These are phyloP conservation scores for Ardeotis arabs DNA, from an alignment of 2,113 vertebrate genomes.

Conservation along the genomic window DNA sequence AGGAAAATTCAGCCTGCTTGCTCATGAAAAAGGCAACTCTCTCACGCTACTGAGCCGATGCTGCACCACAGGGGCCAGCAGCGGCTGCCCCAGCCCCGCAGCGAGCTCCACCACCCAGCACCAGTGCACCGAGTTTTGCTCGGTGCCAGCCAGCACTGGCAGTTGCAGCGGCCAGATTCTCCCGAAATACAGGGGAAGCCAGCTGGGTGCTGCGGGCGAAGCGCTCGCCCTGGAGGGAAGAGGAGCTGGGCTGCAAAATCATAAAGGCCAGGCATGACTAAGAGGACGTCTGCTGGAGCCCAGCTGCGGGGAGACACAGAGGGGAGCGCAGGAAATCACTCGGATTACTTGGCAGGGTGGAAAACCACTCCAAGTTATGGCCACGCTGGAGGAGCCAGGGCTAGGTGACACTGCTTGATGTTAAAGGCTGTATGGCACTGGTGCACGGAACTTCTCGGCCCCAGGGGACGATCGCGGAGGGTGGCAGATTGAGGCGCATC, in stretches of 20 bases:
- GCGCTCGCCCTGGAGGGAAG: accelerated
- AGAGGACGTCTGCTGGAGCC: accelerated
- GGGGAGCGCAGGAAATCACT: accelerated
- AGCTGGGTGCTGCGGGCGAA: neutral
- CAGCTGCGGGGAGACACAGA: accelerated
- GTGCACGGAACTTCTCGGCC: neutral
- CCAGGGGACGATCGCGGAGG: accelerated
- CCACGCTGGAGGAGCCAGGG: neutral
- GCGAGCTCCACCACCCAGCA: neutral
- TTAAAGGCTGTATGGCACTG: neutral
- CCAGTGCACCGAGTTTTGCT: accelerated
- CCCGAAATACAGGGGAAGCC: neutral
- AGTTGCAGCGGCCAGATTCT: neutral
- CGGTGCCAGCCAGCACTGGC: neutral
- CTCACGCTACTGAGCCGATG: accelerated
- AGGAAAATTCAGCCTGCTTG: neutral
- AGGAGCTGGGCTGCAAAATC: neutral
- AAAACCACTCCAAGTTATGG: neutral
- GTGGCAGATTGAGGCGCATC: neutral
- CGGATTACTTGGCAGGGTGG: neutral
- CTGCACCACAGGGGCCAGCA: neutral
- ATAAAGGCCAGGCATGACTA: neutral
- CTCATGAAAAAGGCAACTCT: neutral
- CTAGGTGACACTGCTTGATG: neutral
- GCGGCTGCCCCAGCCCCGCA: neutral